phyloP scores from a whole-genome alignment of 2,888 invertebrate genomes.

The Watsonalla cultraria region DNA sequence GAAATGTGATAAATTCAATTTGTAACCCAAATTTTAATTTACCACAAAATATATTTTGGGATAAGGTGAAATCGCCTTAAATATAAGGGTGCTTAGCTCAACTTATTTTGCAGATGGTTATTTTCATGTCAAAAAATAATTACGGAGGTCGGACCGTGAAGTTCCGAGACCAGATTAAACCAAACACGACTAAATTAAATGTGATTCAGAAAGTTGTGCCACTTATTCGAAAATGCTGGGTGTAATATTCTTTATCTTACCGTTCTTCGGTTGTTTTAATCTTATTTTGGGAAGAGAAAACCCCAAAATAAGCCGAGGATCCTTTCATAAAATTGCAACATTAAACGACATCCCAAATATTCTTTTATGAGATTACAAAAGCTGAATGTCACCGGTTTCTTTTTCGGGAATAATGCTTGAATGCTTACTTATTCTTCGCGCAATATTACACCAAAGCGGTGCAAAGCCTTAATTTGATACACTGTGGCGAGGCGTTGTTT shows the following conservation, averaged over 20 bases:
- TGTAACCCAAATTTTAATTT: background rate
- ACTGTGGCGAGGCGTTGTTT: background rate
- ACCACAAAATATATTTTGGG: background rate
- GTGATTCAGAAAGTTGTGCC: constrained; percentile 38
- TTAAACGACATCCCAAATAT: constrained; percentile 14
- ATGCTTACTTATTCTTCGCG: background rate
- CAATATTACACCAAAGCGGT: background rate
- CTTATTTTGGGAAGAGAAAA: constrained; percentile 19
- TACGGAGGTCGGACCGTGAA: constrained; percentile 7
- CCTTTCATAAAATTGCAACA: constrained; percentile 16
- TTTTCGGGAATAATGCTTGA: constrained; percentile 8
- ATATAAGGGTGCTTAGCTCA: background rate
- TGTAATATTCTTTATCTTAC: constrained; percentile 35
- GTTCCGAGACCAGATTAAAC: constrained; percentile 20
- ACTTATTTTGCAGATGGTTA: constrained; percentile 7
- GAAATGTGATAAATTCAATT: background rate
- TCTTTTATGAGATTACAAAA: constrained; percentile 15
- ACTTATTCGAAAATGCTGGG: constrained; percentile 24
- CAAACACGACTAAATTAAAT: constrained; percentile 37
- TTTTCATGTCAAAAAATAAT: constrained; percentile 12
- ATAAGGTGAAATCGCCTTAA: background rate
- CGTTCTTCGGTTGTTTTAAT: constrained; percentile 37
- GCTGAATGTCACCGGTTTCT: constrained; percentile 9
- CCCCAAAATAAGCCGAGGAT: constrained; percentile 4
- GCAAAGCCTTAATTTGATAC: background rate